Conservation (phyloP, 2,888 invertebrate genomes). For the Microctonus brassicae region DNA sequence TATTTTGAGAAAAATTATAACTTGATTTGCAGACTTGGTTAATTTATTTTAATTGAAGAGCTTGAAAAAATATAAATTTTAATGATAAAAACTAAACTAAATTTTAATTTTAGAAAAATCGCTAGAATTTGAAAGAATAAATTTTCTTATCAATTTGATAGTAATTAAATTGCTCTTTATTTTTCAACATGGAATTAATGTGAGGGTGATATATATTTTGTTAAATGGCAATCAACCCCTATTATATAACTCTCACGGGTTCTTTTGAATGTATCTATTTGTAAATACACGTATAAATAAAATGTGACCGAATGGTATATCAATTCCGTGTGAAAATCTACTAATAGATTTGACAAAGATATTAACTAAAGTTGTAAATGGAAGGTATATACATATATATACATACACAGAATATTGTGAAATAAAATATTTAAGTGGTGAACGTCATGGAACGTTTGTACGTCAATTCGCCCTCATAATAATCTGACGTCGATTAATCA, state of each 20-base stretch:
- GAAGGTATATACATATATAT: background rate
- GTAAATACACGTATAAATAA: too few species aligned
- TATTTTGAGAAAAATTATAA: too few species aligned
- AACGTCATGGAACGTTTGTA: slow-evolving; percentile 64
- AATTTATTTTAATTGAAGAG: too few species aligned
- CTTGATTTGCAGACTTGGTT: too few species aligned
- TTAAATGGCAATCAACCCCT: slow-evolving; percentile 66
- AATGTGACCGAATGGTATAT: too few species aligned
- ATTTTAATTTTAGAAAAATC: too few species aligned
- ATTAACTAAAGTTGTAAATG: slow-evolving; percentile 2
- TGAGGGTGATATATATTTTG: slow-evolving; percentile 48
- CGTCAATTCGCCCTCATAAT: slow-evolving; percentile 66
- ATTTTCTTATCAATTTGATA: too few species aligned
- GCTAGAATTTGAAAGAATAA: too few species aligned
- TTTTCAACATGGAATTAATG: background rate
- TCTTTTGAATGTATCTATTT: too few species aligned
- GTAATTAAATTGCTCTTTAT: too few species aligned
- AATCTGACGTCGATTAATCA: slow-evolving; percentile 49
- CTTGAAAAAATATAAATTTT: too few species aligned
- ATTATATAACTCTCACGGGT: slow-evolving; percentile 64
- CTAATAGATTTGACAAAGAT: slow-evolving; percentile 11
- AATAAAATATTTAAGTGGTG: slow-evolving; percentile 49
- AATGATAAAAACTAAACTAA: too few species aligned
- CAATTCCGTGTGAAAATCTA: slow-evolving; percentile 61
- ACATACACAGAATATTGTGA: slow-evolving; percentile 45